Percentiles rank a stretch among this genome's conserved stretches.
Conservation (phyloP, 2,113 vertebrate genomes). For the Ictalurus furcatus region DNA sequence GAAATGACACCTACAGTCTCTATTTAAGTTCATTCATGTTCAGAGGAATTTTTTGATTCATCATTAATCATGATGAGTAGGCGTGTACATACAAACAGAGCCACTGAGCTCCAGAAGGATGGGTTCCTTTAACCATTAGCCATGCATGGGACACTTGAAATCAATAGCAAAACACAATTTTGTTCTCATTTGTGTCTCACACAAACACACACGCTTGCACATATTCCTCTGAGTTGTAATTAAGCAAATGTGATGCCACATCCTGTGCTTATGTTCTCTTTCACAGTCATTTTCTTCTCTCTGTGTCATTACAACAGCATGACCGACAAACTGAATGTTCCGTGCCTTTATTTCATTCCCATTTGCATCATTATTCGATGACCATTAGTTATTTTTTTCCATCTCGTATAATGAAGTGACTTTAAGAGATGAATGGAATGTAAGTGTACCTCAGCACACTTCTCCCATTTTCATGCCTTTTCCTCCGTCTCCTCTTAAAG, state of each 20-base stretch:
- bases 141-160: conserved; percentile 42
- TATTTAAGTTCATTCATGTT: neutral
- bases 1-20: neutral
- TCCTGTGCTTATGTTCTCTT: conserved; percentile 6
- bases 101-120: conserved; percentile 35
- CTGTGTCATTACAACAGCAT: neutral
- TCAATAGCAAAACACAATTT: conserved; percentile 31
- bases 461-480: conserved; percentile 26
- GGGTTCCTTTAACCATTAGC: conserved; percentile 48
- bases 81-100: conserved; percentile 33
- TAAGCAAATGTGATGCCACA: conserved; percentile 20
- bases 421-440: neutral
- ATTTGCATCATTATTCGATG: neutral
- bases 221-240: conserved; percentile 32
- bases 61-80: conserved; percentile 43
- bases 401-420: neutral
- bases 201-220: neutral
- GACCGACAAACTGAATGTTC: neutral
- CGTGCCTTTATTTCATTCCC: neutral
- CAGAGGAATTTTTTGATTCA: conserved; percentile 21
- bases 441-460: neutral
- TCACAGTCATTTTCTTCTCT: conserved; percentile 4
- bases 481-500: conserved; percentile 26
- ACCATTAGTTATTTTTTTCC: conserved; percentile 6
- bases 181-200: conserved; percentile 16